A percentile compares a stretch with the other conserved stretches of the same genome.
These are phyloP conservation scores for Sorex fumeus DNA, from an alignment of 2,113 vertebrate genomes.

Conservation along the genomic window DNA sequence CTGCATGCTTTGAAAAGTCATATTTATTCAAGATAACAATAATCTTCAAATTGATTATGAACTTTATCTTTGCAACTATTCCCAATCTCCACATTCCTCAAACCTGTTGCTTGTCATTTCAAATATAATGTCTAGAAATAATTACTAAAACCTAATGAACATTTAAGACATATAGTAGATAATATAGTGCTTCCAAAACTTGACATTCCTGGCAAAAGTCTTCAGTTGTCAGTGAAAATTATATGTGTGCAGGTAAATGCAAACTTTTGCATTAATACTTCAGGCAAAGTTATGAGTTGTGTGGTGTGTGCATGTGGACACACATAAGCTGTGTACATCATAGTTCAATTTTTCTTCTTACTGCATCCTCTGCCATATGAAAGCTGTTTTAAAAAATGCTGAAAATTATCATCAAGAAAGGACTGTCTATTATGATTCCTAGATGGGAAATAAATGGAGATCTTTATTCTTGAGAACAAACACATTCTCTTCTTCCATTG, in stretches of 20 bases:
- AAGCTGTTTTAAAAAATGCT: constrained; percentile 5
- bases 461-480: constrained; percentile 17
- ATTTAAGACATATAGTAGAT: neutral
- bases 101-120: neutral
- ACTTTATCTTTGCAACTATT: neutral
- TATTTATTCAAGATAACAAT: neutral
- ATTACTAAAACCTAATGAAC: neutral
- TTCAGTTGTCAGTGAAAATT: neutral
- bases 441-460: neutral
- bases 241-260: neutral
- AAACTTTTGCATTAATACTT: neutral
- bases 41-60: neutral
- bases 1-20: neutral
- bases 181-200: neutral
- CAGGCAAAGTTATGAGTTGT: neutral
- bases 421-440: neutral
- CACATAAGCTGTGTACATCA: neutral
- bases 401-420: neutral
- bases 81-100: neutral
- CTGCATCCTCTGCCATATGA: neutral
- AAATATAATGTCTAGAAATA: neutral
- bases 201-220: neutral
- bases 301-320: neutral
- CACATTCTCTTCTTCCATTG: neutral
- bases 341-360: neutral